Base-by-base conservation (phyloP, 2,113 vertebrate genomes). In the Podiceps cristatus region DNA sequence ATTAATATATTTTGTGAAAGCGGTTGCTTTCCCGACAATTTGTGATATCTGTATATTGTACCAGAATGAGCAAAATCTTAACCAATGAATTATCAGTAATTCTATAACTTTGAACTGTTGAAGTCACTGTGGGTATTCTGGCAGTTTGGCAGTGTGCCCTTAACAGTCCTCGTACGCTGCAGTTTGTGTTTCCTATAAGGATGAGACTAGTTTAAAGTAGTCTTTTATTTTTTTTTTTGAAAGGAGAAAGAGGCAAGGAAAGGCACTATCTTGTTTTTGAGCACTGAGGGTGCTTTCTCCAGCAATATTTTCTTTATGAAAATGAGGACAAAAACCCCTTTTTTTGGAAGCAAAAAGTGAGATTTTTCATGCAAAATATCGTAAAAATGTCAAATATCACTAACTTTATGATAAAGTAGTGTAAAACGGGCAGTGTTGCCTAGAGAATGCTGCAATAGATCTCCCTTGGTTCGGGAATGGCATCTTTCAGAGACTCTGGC, bases 221-320 rank as follows among this genome's bases (percentile, higher is more conserved):
- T 11, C 1, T 6, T 5, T n/a, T n/a, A 25, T 23, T 9, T 6
- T 5, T 33, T 24, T 9, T 47, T 49, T 47, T 29, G 1, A 29
- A 59, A 69, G 22, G 18, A 3, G 5, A 58, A 83, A 53, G 27
- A 42, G 18, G 10, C 18, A 66, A 56, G 19, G 16, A 79, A 82
- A 40, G 17, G 31, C 31, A 63, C 1, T 47, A 3, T 73, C 35
- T 71, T 76, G 3, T 2, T 71, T 90, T 58, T 66, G 42, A 59
- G 58, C 37, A 16, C 22, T 31, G 58, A 76, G 22, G 7, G 13
- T 66, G 8, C 18, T 84, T 35, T 19, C 44, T 6, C 15, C 14
- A 15, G 18, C 3, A 13, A 13, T 76, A 42, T 60, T 74, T 94
- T 42, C 33, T 69, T 25, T 28, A 22, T 63, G 23, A 58, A 80